Evolutionary conservation across 2,888 invertebrate species (phyloP), one percentile per base, ranked within the genome.

Genomic region (Euclidia mi): DNA sequence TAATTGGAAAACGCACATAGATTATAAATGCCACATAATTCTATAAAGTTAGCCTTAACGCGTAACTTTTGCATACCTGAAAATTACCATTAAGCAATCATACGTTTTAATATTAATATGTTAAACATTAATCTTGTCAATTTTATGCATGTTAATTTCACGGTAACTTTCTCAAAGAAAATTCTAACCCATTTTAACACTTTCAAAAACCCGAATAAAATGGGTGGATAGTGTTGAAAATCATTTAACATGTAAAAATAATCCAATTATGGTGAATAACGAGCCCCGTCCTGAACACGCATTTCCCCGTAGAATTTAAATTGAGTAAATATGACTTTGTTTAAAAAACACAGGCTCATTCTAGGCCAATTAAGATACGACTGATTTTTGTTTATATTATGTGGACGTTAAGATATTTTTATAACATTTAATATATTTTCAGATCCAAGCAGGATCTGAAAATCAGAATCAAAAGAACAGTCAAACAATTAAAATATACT

Each of bases 241-340:
- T 48, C 53, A 69, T 73, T 62, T 57, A 71, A 66, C 56, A 59
- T 67, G 62, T 59, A 57, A 67, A 60, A 44, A 43, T 56, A 65
- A 67, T 65, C 67, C 73, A 75, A 68, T 75, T 75, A 85, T 78
- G 71, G 74, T 55, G 69, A 78, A 83, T 83, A 86, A 84, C 81
- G 79, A 83, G 76, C 15, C 68, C 78, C 79, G 81, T 79, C 81
- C 75, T 68, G 75, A 81, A 79, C 84, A 83, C 77, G 71, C 75
- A 80, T 80, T 79, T 78, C 75, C 74, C 72, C 52, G 68, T 74
- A 67, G 73, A 68, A 77, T 83, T 82, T 78, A 81, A 62, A 87
- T 82, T 78, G 74, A 70, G 78, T 78, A 84, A 84, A 85, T 82
- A 82, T 73, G 72, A 58, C 56, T 61, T 58, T 73, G 56, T 60